Base-by-base conservation (phyloP, 2,797 vertebrate species). In the Lutjanus campechanus region DNA sequence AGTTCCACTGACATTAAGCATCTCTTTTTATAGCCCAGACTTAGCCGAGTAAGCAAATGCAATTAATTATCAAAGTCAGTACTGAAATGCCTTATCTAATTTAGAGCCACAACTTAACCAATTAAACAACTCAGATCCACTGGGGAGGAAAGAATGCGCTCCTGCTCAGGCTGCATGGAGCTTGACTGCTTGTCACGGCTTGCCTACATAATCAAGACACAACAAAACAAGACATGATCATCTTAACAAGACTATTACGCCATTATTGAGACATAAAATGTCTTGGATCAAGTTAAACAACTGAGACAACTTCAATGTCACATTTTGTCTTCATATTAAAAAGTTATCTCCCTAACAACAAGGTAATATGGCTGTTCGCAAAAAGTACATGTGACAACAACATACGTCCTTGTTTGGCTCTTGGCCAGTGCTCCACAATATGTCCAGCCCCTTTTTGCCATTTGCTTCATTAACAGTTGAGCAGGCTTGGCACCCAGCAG, bases 71-170 rank as follows among this genome's bases (percentile, higher is more conserved):
- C 71, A 63, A 71, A 87, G 69, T 84, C 67, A 40, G 71, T 8
- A 53, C 46, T 73, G 66, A 79, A 72, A 86, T 63, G 84, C 63
- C 61, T 76, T 56, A 50, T 85, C 80, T 85, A 85, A 82, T 83
- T 91, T 71, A 82, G 63, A 89, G 62, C 76, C 77, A 73, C 77
- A 65, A 82, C 56, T 73, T 81, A 50, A 70, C 73, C 85, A 83
- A 90, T 90, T 88, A 90, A 86, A 82, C 56, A 69, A 43, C 40
- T 66, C 55, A 51, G 41, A 50, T 61, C 77, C 79, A 54, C 76
- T 49, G 66, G 83, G 87, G 63, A 76, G 69, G 61, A 51, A 69
- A 62, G 61, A n/a, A 74, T 68, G 62, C 51, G 64, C 59, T 76
- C 64, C 54, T 36, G 63, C 64, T 82, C 62, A 41, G 66, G 43